These are phyloP conservation scores for Pomacea maculata DNA, from an alignment of 1,140 invertebrate species.

Conservation along the genomic window DNA sequence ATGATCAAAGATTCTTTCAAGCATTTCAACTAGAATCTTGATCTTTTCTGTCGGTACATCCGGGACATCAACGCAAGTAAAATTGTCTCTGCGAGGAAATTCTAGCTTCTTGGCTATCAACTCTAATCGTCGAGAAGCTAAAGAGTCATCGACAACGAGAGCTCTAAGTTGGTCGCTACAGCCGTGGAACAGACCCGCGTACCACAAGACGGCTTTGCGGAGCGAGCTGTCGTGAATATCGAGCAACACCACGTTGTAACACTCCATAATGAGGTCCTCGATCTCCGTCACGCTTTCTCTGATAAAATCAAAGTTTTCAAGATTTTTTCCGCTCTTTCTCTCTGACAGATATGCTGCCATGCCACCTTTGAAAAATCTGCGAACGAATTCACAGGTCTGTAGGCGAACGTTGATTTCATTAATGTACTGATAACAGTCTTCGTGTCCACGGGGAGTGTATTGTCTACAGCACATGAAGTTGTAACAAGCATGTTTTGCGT, in stretches of 20 bases:
- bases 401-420: constrained; percentile 32
- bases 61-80: constrained; percentile 18
- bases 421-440: constrained; percentile 27
- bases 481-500: constrained; percentile 24
- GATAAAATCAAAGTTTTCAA: constrained; percentile 14
- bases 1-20: constrained; percentile 24
- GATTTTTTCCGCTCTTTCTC: not conserved
- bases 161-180: constrained; percentile 1
- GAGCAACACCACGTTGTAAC: constrained; percentile 24
- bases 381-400: constrained; percentile 28
- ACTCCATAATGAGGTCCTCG: constrained; percentile 31
- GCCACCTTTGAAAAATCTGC: constrained; percentile 9
- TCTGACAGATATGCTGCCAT: constrained; percentile 3
- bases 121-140: constrained; percentile 26
- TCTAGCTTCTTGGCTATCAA: constrained; percentile 30
- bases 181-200: constrained; percentile 25
- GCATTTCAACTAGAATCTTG: constrained; percentile 17
- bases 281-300: constrained; percentile 26
- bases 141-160: constrained; percentile 12
- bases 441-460: constrained; percentile 12
- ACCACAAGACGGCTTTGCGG: constrained; percentile 16
- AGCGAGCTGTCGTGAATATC: constrained; percentile 5
- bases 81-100: constrained; percentile 11
- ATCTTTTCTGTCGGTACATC: constrained; percentile 16
- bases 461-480: constrained; percentile 24